These are phyloP conservation scores for Dendrocincla tyrannina DNA, from an alignment of 2,797 vertebrate species.

Conservation along the genomic window DNA sequence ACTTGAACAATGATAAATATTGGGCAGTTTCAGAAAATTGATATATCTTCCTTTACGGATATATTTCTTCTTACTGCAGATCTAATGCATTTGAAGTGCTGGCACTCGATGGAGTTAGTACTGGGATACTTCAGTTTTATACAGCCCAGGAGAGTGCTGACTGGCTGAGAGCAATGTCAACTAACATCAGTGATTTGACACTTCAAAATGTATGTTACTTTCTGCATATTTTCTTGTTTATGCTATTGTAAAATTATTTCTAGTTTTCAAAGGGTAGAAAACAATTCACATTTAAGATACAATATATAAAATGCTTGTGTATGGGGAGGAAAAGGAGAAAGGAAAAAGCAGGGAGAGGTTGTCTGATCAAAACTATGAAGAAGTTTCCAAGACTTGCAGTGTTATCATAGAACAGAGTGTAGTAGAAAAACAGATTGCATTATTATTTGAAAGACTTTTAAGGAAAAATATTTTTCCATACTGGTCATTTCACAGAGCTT, in stretches of 20 bases:
- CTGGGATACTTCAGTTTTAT: slow-evolving; percentile 90
- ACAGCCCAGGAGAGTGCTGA: slow-evolving; percentile 89
- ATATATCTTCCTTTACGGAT: slow-evolving; percentile 1
- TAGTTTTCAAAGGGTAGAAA: not conserved
- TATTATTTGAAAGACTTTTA: not conserved
- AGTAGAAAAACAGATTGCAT: not conserved
- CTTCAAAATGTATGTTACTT: slow-evolving; percentile 87
- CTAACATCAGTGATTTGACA: slow-evolving; percentile 88
- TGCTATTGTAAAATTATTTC: not conserved
- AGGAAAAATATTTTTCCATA: not conserved
- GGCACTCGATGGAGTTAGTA: slow-evolving; percentile 84
- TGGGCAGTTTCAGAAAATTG: slow-evolving; percentile 36
- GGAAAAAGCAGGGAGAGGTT: not conserved
- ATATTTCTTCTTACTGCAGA: slow-evolving; percentile 78
- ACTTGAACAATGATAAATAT: not conserved
- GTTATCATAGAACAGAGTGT: not conserved
- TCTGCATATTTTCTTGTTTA: not conserved
- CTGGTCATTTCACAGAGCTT: not conserved
- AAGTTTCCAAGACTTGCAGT: not conserved
- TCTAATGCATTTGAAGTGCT: slow-evolving; percentile 90
- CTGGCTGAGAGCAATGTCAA: slow-evolving; percentile 92
- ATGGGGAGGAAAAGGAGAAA: not conserved
- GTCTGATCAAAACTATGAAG: not conserved
- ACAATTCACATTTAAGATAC: not conserved
- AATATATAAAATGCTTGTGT: not conserved